Conservation (phyloP, 35 echinoderm and acorn worm species). For the Holothuria glaberrima region DNA sequence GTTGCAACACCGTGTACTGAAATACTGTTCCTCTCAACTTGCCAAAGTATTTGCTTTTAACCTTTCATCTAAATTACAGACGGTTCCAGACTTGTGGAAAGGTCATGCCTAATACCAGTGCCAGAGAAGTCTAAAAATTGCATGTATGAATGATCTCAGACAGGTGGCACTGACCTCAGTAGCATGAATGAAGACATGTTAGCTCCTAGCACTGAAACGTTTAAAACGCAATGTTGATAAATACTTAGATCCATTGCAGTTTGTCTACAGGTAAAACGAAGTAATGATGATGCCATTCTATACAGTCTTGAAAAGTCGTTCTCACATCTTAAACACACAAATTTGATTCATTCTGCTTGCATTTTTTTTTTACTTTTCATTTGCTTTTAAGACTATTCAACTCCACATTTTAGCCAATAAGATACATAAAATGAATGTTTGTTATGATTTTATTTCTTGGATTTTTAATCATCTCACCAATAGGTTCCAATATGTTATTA, state of each 20-base stretch:
- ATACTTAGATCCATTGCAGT: constrained; percentile 10
- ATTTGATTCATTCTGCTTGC: background rate
- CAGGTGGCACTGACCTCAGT: no score
- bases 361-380: background rate
- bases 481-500: no score
- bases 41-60: no score
- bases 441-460: background rate
- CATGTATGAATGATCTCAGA: no score
- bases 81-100: no score
- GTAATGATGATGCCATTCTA: background rate
- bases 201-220: no score
- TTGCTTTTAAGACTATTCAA: background rate
- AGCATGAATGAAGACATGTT: no score
- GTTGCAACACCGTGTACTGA: no score
- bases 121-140: no score
- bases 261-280: constrained; percentile 7
- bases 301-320: background rate
- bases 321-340: constrained; percentile 13
- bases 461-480: constrained; percentile 18
- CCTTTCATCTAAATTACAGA: no score
- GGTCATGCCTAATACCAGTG: no score
- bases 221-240: background rate
- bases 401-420: constrained; percentile 19
- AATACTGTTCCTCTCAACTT: no score
- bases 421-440: background rate